A percentile compares a stretch with the other conserved stretches of the same genome.
Evolutionary conservation across 2,113 vertebrate genomes (phyloP).

Genomic region (Harpagus bidentatus): DNA sequence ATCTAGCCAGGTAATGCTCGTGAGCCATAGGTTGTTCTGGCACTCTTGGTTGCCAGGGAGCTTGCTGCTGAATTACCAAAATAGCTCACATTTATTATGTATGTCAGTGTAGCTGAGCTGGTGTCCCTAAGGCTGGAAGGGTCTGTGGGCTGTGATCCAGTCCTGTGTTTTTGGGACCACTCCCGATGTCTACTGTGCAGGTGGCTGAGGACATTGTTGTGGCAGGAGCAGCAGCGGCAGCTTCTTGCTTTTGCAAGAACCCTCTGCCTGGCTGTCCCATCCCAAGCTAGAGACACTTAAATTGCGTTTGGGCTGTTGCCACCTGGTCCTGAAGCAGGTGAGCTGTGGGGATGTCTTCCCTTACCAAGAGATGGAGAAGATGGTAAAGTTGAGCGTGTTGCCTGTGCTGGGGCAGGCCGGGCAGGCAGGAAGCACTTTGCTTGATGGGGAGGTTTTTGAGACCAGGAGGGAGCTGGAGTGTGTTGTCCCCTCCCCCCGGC

Average conservation of each 20-base stretch:
- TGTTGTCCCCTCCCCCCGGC: neutral
- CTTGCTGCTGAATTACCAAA: neutral
- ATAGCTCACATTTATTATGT: neutral
- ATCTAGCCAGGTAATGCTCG: neutral
- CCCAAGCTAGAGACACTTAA: accelerated
- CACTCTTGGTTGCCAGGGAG: neutral
- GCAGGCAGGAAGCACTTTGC: neutral
- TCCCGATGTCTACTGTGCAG: neutral
- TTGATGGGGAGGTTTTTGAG: neutral
- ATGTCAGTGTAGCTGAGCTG: neutral
- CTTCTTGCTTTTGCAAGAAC: neutral
- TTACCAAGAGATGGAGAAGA: accelerated
- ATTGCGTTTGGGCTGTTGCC: accelerated
- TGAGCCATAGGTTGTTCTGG: neutral
- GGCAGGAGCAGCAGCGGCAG: neutral
- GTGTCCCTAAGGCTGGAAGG: neutral
- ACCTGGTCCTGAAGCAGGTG: no score
- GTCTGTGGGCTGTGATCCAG: neutral
- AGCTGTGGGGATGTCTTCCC: neutral
- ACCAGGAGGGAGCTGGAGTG: neutral
- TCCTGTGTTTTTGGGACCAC: neutral
- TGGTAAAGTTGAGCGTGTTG: neutral
- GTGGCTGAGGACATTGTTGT: accelerated
- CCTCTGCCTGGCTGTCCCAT: neutral
- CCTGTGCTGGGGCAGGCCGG: neutral